Evolutionary conservation across 2,113 vertebrate species (phyloP).

Genomic region (Gopherus flavomarginatus): DNA sequence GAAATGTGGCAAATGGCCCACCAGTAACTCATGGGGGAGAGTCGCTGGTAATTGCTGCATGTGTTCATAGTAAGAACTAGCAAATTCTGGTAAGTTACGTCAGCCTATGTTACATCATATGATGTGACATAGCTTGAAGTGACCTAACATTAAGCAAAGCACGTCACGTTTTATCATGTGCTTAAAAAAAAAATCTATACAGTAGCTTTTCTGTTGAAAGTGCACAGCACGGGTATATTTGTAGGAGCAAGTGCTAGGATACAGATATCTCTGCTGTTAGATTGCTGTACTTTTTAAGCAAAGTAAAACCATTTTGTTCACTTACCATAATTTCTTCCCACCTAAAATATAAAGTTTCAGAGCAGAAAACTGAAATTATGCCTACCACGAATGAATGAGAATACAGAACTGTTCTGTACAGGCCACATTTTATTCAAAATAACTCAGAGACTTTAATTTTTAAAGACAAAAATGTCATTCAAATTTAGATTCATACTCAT

Average conservation of each 20-base stretch:
- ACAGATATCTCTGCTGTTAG: background rate
- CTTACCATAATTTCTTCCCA: background rate
- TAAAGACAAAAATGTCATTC: conserved; percentile 3
- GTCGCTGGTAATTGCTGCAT: background rate
- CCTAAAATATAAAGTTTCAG: background rate
- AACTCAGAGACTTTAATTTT: background rate
- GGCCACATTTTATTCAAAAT: background rate
- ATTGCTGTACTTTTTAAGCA: background rate
- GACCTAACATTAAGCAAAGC: conserved; percentile 31
- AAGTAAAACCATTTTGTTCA: background rate
- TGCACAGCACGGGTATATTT: background rate
- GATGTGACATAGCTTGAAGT: conserved; percentile 20
- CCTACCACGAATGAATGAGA: background rate
- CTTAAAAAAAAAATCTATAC: background rate
- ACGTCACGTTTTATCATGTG: background rate
- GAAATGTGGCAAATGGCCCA: background rate
- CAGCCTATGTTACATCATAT: background rate
- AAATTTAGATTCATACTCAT: conserved; percentile 17
- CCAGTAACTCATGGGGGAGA: background rate
- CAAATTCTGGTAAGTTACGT: background rate
- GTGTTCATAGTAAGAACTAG: background rate
- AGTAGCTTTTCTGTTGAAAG: conserved; percentile 12
- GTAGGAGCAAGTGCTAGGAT: background rate
- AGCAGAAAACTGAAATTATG: background rate
- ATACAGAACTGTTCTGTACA: background rate